Percentiles rank a stretch among this genome's conserved stretches.
These are phyloP conservation scores for Balearica regulorum DNA, from an alignment of 2,797 vertebrate species.

Conservation along the genomic window DNA sequence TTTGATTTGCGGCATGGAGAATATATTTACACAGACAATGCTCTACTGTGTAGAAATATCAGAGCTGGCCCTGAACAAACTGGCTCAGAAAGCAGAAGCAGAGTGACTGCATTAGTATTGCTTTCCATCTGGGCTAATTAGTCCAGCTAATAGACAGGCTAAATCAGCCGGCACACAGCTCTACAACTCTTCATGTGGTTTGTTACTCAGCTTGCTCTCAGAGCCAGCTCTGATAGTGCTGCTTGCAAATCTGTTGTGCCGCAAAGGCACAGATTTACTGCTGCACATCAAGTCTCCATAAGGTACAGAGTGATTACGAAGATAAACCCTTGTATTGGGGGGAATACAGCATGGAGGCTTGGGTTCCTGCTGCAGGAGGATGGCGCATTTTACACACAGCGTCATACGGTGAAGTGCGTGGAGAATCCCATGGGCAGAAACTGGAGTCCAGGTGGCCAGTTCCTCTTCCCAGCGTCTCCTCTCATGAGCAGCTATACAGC, in stretches of 20 bases:
- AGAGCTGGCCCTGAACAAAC: neutral
- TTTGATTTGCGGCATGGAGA: neutral
- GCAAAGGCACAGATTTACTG: neutral
- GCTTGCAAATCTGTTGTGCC: neutral
- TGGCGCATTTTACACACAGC: neutral
- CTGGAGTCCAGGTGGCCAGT: accelerated
- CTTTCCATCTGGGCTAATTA: neutral
- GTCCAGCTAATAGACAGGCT: neutral
- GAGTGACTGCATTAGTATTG: neutral
- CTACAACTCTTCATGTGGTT: accelerated
- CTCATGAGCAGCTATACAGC: neutral
- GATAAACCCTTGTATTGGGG: neutral
- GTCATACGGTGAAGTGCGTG: neutral
- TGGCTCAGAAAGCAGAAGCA: neutral
- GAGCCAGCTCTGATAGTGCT: neutral
- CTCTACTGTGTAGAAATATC: neutral
- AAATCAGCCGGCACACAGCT: neutral
- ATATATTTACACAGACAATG: neutral
- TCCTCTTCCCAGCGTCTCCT: neutral
- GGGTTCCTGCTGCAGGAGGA: neutral
- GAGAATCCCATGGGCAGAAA: neutral
- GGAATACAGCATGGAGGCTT: neutral
- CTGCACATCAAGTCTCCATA: neutral
- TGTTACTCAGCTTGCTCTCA: neutral
- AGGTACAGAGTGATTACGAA: neutral